Evolutionary conservation across 2,888 invertebrate species (phyloP), one percentile per base, ranked within the genome.

Genomic region (Geophilus truncorum): DNA sequence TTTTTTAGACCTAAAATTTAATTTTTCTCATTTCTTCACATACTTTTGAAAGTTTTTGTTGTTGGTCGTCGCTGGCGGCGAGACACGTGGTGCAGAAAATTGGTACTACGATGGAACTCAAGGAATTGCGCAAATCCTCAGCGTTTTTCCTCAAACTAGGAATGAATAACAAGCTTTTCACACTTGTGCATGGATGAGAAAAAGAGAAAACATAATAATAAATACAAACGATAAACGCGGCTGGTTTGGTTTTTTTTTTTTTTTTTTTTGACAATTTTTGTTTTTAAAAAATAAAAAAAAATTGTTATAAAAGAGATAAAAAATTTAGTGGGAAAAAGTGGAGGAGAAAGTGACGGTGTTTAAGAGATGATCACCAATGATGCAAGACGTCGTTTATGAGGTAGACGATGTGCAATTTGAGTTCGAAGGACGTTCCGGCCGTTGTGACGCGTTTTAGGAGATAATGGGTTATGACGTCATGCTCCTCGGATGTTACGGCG

Each of bases 361-460:
- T 21, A 18, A 76, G 34, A 34, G 7, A n/a, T 81, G 91, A 92
- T 92, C 91, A 95, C 95, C 95, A 96, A 89, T 98, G 97, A 89
- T 98, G 98, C 80, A 99, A 90, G 83, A 99, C 94, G 91, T 99
- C 98, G 90, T 99, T 99, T 85, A 99, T 94, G 86, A 99, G 91
- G 90, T 99, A 99, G 87, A 99, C 96, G 87, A 99, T 92, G 90
- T 99, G 98, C 81, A 99, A 92, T 88, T 97, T 94, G 89, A 95
- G 93, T 84, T 93, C 92, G 90, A 98, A 98, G 77, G 92, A 90
- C 80, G 93, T 91, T 77, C 88, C 89, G 81, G 90, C 90, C 83
- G 91, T 90, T 83, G 90, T 90, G 34, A 92, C 90, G 87, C 95
- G 96, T 88, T 93, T 92, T 83, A 96, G 90, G 84, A 98, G 91